These are phyloP conservation scores for Diceros bicornis DNA, from an alignment of 2,797 vertebrate genomes.

Conservation along the genomic window DNA sequence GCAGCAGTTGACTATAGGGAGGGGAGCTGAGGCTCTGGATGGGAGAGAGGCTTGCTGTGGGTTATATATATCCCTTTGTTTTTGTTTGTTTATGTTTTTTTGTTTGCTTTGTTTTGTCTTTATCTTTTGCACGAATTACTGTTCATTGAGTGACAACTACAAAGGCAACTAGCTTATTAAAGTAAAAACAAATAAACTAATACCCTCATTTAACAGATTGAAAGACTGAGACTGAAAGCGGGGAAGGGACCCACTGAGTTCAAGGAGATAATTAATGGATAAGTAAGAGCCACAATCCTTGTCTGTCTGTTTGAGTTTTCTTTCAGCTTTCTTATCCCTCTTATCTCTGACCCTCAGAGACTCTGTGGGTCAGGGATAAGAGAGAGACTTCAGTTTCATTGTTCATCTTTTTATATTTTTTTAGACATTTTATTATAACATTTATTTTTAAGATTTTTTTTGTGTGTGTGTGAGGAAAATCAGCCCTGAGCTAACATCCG, in stretches of 20 bases:
- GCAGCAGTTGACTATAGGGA: not conserved
- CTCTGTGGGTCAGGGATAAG: not conserved
- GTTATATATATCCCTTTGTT: not conserved
- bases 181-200: not conserved
- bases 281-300: not conserved
- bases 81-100: not conserved
- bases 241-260: not conserved
- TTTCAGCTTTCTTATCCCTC: not conserved
- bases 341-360: not conserved
- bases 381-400: not conserved
- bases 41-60: not conserved
- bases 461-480: too few relatives aligned
- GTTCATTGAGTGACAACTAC: not conserved
- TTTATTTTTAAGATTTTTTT: too few relatives aligned
- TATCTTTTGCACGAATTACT: not conserved
- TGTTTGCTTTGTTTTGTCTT: not conserved
- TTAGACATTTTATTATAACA: not conserved
- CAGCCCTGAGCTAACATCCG: too few relatives aligned
- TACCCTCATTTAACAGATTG: not conserved
- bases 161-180: slow-evolving; percentile 3
- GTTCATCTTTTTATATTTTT: not conserved
- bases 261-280: slow-evolving; percentile 2
- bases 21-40: not conserved
- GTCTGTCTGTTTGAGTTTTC: not conserved
- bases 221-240: not conserved